These are phyloP conservation scores for Phrynocephalus versicolor DNA, from an alignment of 2,113 vertebrate species.

Conservation along the genomic window DNA sequence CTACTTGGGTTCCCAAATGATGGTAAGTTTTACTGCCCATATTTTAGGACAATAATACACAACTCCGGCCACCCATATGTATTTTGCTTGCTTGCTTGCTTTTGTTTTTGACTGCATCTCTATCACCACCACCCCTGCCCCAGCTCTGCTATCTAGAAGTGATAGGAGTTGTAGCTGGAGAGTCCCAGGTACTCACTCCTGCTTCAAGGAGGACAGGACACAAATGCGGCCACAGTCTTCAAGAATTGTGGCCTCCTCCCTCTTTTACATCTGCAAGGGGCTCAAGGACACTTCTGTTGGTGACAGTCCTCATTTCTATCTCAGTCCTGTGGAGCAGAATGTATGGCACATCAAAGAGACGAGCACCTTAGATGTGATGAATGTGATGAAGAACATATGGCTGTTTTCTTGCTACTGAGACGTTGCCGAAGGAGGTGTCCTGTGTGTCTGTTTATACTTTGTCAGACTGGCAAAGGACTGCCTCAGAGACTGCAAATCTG, in stretches of 20 bases:
- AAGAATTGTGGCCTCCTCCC: slow-evolving; percentile 23
- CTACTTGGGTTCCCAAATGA: rapidly evolving
- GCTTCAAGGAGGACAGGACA: too few relatives aligned
- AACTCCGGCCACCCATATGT: too few relatives aligned
- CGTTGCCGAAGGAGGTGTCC: neutral
- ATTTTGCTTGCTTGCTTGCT: too few relatives aligned
- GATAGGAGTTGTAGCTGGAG: too few relatives aligned
- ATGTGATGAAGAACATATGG: neutral
- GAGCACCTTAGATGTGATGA: slow-evolving; percentile 17
- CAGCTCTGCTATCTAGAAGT: too few relatives aligned
- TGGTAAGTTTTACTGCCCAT: slow-evolving; percentile 7
- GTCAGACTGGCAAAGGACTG: neutral
- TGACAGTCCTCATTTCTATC: slow-evolving; percentile 10
- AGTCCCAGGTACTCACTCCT: too few relatives aligned
- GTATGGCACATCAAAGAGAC: slow-evolving; percentile 6
- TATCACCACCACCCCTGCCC: too few relatives aligned
- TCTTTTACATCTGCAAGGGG: neutral
- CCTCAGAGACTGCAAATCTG: slow-evolving; percentile 30
- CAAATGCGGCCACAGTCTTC: neutral
- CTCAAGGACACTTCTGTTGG: slow-evolving; percentile 13
- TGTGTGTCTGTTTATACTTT: slow-evolving; percentile 26
- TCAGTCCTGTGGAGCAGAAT: neutral
- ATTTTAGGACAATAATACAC: neutral
- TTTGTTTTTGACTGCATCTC: too few relatives aligned
- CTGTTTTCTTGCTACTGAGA: slow-evolving; percentile 13